Percentiles rank a stretch among this genome's conserved stretches.
These are phyloP conservation scores for Drosophila repleta DNA, from an alignment of 1,140 invertebrate species.

Conservation along the genomic window DNA sequence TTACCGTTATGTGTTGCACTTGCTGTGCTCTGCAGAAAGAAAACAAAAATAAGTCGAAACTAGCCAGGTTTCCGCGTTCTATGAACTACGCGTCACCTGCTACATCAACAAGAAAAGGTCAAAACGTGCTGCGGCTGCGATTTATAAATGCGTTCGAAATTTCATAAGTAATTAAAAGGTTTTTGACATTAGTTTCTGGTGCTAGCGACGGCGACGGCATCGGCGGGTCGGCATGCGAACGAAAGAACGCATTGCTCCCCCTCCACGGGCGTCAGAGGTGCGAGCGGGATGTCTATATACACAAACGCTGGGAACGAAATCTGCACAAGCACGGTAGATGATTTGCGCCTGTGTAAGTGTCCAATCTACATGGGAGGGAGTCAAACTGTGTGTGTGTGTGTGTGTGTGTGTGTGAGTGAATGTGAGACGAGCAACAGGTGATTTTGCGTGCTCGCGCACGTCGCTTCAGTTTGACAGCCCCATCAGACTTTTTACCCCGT, in stretches of 20 bases:
- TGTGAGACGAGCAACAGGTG: constrained; percentile 51
- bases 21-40: constrained; percentile 37
- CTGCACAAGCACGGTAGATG: constrained; percentile 28
- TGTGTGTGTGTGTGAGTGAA: constrained; percentile 3
- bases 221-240: constrained; percentile 11
- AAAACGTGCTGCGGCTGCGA: constrained; percentile 62
- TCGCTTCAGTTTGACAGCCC: constrained; percentile 30
- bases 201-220: constrained; percentile 6
- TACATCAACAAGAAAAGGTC: constrained; percentile 48
- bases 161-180: constrained; percentile 71
- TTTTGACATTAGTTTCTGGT: constrained; percentile 70
- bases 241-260: constrained; percentile 19
- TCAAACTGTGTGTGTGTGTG: not conserved
- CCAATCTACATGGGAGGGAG: constrained; percentile 14
- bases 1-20: constrained; percentile 35
- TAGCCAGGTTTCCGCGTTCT: constrained; percentile 70
- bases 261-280: constrained; percentile 29
- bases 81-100: constrained; percentile 56
- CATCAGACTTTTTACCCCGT: constrained; percentile 50
- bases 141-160: constrained; percentile 57
- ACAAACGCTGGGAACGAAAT: constrained; percentile 41
- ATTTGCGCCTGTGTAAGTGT: constrained; percentile 23
- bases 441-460: constrained; percentile 55
- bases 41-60: constrained; percentile 17
- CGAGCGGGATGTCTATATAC: constrained; percentile 32